A percentile compares a stretch with the other conserved stretches of the same genome.
These are phyloP conservation scores for Tetrax tetrax DNA, from an alignment of 2,113 vertebrate species.

Conservation along the genomic window DNA sequence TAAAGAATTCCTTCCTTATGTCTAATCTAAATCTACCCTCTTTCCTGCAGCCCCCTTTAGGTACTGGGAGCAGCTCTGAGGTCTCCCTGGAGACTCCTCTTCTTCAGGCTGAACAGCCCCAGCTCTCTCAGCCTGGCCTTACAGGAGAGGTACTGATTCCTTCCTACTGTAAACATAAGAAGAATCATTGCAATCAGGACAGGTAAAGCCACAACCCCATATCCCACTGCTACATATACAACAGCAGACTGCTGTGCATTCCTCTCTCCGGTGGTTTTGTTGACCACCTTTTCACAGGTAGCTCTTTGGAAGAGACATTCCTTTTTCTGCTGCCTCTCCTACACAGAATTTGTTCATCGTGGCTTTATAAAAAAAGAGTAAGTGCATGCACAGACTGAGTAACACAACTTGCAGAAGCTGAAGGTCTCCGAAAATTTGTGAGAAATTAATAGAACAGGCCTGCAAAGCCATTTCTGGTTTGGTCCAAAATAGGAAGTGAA, in stretches of 20 bases:
- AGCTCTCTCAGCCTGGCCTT: too few relatives aligned
- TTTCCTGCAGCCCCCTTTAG: too few relatives aligned
- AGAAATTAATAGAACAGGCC: not conserved
- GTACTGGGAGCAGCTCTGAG: too few relatives aligned
- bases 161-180: not conserved
- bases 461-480: not conserved
- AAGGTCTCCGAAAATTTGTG: not conserved
- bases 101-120: too few relatives aligned
- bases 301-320: not conserved
- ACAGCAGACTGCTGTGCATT: not conserved
- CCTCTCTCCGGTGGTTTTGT: not conserved
- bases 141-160: too few relatives aligned
- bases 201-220: not conserved
- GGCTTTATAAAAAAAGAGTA: not conserved
- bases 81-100: too few relatives aligned
- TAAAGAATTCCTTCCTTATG: too few relatives aligned
- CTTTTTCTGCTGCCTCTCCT: not conserved
- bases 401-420: not conserved
- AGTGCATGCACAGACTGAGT: not conserved
- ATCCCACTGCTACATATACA: not conserved
- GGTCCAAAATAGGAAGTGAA: not conserved
- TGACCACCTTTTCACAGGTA: not conserved
- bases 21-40: too few relatives aligned
- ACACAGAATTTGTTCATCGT: not conserved
- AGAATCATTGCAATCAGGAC: not conserved